These are phyloP conservation scores for Thyatira batis DNA, from an alignment of 2,888 invertebrate species.

Conservation along the genomic window DNA sequence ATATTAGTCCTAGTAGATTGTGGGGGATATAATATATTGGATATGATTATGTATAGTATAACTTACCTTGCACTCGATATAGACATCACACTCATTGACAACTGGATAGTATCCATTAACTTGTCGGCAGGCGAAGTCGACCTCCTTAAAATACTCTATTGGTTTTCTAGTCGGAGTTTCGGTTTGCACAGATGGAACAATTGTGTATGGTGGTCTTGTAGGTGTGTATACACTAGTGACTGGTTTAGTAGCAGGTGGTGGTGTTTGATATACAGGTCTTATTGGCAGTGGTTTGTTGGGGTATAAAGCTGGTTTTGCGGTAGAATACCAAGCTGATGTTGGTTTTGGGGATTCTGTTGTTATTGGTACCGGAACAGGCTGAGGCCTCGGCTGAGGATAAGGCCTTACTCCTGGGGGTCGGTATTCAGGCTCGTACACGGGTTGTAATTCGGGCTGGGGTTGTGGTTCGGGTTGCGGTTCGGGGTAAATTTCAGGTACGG, in stretches of 20 bases:
- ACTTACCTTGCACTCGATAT: constrained; percentile 82
- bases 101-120: constrained; percentile 60
- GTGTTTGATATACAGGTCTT: neutral
- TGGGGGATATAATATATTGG: neutral
- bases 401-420: constrained; percentile 62
- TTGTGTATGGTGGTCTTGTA: neutral
- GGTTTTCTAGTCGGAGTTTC: neutral
- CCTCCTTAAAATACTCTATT: too few relatives aligned
- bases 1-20: neutral
- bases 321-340: neutral
- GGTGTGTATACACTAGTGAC: neutral
- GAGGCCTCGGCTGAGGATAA: constrained; percentile 51
- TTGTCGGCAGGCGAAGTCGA: constrained; percentile 26
- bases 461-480: constrained; percentile 1
- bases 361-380: constrained; percentile 1
- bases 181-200: neutral
- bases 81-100: constrained; percentile 85
- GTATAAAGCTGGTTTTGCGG: neutral
- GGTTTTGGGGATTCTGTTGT: neutral
- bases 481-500: constrained; percentile 49
- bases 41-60: neutral
- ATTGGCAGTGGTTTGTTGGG: neutral
- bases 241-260: neutral
- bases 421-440: constrained; percentile 51
- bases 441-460: constrained; percentile 16